Evolutionary conservation across 2,888 invertebrate genomes (phyloP).

Genomic region (Sclerodermus sp.): DNA sequence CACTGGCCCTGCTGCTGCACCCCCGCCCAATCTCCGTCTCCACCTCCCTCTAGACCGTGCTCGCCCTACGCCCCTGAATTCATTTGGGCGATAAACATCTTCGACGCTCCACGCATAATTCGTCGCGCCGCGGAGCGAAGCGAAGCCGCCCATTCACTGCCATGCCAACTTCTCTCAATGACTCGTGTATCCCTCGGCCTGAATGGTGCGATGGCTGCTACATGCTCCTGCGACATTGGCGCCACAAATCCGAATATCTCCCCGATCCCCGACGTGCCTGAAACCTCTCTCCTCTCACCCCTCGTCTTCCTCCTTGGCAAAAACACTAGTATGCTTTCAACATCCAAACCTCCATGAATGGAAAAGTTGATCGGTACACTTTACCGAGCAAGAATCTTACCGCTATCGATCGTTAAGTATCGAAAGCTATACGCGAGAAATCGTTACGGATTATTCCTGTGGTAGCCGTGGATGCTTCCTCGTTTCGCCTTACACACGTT

Average conservation of each 20-base stretch:
- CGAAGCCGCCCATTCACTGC: constrained; percentile 35
- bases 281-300: neutral
- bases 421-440: no score
- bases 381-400: no score
- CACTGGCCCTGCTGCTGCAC: constrained; percentile 23
- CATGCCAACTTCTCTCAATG: constrained; percentile 1
- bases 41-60: constrained; percentile 23
- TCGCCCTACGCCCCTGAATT: constrained; percentile 33
- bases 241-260: neutral
- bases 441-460: no score
- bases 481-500: no score
- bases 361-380: no score
- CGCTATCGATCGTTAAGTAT: no score
- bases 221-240: neutral
- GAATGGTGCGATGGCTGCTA: neutral
- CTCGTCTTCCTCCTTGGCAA: neutral
- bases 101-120: constrained; percentile 39
- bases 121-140: constrained; percentile 20
- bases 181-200: no score
- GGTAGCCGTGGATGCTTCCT: no score
- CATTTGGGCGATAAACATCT: constrained; percentile 48
- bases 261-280: neutral
- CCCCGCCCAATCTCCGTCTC: constrained; percentile 21
- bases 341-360: no score
- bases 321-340: no score